Evolutionary conservation across 2,113 vertebrate species (phyloP).

Genomic region (Micronycteris hirsuta): DNA sequence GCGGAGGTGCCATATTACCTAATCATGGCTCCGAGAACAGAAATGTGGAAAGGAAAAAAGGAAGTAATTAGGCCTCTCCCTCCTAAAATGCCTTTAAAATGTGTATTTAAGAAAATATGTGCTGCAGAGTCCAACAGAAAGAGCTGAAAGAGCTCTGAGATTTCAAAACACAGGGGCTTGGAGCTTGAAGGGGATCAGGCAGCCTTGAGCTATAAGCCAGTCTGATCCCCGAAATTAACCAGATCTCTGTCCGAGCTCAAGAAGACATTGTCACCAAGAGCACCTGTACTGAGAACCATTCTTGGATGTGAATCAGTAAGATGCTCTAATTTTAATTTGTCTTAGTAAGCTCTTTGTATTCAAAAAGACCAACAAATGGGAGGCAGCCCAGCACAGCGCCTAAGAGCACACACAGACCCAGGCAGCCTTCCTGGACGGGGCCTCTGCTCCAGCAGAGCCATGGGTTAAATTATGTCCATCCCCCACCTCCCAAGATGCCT

Average conservation of each 20-base stretch:
- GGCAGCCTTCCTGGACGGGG: neutral
- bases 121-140: neutral
- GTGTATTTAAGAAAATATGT: neutral
- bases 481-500: neutral
- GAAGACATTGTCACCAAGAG: neutral
- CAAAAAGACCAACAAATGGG: neutral
- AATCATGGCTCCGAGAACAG: neutral
- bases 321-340: neutral
- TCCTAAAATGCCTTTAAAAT: slow-evolving; percentile 50
- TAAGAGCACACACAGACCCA: neutral
- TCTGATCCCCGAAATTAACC: neutral
- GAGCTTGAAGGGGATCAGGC: neutral
- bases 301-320: neutral
- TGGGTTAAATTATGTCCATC: neutral
- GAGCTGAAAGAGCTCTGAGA: neutral
- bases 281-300: neutral
- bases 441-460: neutral
- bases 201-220: neutral
- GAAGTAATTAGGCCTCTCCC: slow-evolving; percentile 37
- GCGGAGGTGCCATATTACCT: neutral
- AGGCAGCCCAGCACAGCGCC: neutral
- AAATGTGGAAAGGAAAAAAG: neutral
- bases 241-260: neutral
- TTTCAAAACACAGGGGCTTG: neutral
- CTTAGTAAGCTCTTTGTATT: neutral